Evolutionary conservation across 2,797 vertebrate species (phyloP), one percentile per base, ranked within the genome.

Genomic region (Otolemur crassicaudatus): DNA sequence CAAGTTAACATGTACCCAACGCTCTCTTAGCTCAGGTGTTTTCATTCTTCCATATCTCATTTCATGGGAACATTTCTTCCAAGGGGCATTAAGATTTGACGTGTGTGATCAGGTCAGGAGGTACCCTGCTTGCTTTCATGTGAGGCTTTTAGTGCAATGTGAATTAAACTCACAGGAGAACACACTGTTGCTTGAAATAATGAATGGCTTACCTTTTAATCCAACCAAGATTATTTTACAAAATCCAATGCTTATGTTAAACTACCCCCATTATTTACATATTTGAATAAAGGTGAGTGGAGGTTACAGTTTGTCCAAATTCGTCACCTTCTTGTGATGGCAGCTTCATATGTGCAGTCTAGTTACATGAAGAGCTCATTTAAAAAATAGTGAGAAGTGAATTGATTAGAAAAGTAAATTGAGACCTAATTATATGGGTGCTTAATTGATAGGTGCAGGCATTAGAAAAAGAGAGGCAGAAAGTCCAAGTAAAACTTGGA

Each of bases 41-140:
- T 94, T 92, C 87, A 94, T 81, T 95, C 91, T 72, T 85, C 22
- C 0, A 0, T 92, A 73, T 46, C 58, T 97, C 97, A 94, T 97
- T 98, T 96, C 91, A 96, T 96, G 25, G 79, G 80, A 70, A n/a
- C 40, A 75, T 90, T 46, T 89, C 20, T 46, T 94, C 85, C 81
- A 96, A 93, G 92, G 61, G 94, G 22, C 61, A 91, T 96, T 95
- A 98, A 97, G 83, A 93, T 94, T 96, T 93, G 87, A 79, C 67
- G 93, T 76, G 96, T 37, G 92, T 98, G 97, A 98, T 97, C 96
- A 96, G 92, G 88, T 96, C 80, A 96, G 97, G 87, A 97, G 91
- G 84, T 56, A 95, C 83, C 31, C 97, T 97, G 92, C 91, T 97
- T 96, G 94, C 91, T 97, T 97, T 98, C 96, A 97, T 97, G 58